These are phyloP conservation scores for Drosophila ogumai DNA, from an alignment of 1,140 invertebrate species.

Conservation along the genomic window DNA sequence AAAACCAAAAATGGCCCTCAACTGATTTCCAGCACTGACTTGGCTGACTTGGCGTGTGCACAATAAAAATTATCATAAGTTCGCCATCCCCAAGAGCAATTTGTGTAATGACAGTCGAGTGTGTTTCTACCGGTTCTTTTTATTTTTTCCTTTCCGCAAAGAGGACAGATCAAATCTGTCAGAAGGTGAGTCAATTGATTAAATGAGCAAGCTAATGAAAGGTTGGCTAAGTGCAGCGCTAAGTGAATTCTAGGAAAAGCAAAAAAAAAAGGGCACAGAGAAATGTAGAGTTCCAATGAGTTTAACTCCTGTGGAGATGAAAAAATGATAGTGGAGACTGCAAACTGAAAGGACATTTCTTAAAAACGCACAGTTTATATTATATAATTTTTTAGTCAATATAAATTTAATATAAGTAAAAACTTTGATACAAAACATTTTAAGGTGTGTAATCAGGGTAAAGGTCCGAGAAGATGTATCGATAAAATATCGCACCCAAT, in stretches of 20 bases:
- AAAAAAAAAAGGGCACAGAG: not conserved
- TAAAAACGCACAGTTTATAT: too few relatives aligned
- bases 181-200: slow-evolving; percentile 35
- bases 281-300: not conserved
- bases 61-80: slow-evolving; percentile 70
- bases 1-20: slow-evolving; percentile 42
- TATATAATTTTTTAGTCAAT: too few relatives aligned
- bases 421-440: too few relatives aligned
- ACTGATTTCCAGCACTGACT: slow-evolving; percentile 36
- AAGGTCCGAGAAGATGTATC: too few relatives aligned
- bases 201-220: slow-evolving; percentile 34
- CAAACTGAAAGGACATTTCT: too few relatives aligned
- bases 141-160: not conserved
- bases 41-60: slow-evolving; percentile 22
- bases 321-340: not conserved
- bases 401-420: too few relatives aligned
- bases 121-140: slow-evolving; percentile 1
- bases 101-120: slow-evolving; percentile 67
- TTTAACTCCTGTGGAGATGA: not conserved
- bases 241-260: slow-evolving; percentile 7
- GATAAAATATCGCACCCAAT: too few relatives aligned
- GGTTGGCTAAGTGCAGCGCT: slow-evolving; percentile 2
- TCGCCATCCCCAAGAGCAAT: slow-evolving; percentile 38
- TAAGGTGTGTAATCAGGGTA: too few relatives aligned
- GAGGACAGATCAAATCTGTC: slow-evolving; percentile 19